Evolutionary conservation across 2,797 vertebrate genomes (phyloP), one percentile per base, ranked within the genome.

Genomic region (Propithecus deckenii): DNA sequence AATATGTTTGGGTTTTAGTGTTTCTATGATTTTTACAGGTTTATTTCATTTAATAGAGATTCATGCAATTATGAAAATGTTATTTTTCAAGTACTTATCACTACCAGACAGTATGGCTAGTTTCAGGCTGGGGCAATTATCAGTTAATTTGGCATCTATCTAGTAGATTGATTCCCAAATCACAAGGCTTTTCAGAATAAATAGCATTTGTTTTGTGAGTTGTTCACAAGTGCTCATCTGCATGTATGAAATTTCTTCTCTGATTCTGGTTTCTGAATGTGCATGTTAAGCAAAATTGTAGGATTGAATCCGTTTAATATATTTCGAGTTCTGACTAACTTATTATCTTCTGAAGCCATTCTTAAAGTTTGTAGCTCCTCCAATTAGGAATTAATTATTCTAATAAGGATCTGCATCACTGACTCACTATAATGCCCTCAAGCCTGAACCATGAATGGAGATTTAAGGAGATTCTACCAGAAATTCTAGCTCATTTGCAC

Each of bases 171-270:
- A n/a, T 63, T 97, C 79, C 65, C 48, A 89, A 97, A 93, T 94
- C 93, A 89, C 35, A 91, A 94, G 76, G 52, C 74, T 92, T 96
- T 97, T 96, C 74, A 92, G 35, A 75, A 43, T 97, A 97, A 96
- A 96, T 89, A 96, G 17, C 32, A 84, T 97, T 97, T 98, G 97
- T 97, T 96, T 84, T 48, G 50, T 78, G 76, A 95, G 59, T 93
- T 95, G 63, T 69, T 93, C 83, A 84, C 43, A 94, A 94, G 79
- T 63, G 32, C 67, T 96, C 75, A 93, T 92, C 65, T 96, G 74
- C 63, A 83, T 89, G 22, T 87, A 67, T 93, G 55, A 97, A 92
- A 98, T 97, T 98, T 97, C 93, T 98, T 93, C 94, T 98, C 94
- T 97, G 83, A 97, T 97, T 93, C n/a, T 96, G 22, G 25, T 86